These are phyloP conservation scores for Eudemis profundana DNA, from an alignment of 2,888 invertebrate species.

Conservation along the genomic window DNA sequence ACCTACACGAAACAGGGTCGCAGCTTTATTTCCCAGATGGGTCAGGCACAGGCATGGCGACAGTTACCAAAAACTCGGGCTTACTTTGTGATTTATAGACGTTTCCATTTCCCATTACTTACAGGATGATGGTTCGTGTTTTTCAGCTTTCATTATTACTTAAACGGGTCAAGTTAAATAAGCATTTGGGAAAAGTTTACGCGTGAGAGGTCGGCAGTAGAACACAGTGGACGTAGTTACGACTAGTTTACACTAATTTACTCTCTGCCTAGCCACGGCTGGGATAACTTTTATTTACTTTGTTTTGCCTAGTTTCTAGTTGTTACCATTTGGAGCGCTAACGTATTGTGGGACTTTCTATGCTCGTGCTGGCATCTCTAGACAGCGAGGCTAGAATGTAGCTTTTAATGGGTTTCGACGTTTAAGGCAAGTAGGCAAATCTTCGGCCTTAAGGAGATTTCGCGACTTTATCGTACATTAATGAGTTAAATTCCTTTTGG, in stretches of 20 bases:
- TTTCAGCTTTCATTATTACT: slow-evolving; percentile 14
- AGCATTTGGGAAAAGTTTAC: slow-evolving; percentile 23
- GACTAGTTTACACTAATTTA: slow-evolving; percentile 39
- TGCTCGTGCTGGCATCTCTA: slow-evolving; percentile 23
- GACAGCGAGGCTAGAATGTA: slow-evolving; percentile 27
- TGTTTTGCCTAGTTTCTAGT: slow-evolving; percentile 41
- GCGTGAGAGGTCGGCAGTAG: slow-evolving; percentile 10
- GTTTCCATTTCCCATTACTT: slow-evolving; percentile 28
- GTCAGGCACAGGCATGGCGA: slow-evolving; percentile 25
- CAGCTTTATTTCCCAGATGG: slow-evolving; percentile 43
- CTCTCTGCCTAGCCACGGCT: slow-evolving; percentile 25
- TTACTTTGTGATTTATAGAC: slow-evolving; percentile 40
- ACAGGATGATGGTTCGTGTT: slow-evolving; percentile 25
- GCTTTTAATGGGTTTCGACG: slow-evolving; percentile 32
- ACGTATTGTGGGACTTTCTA: slow-evolving; percentile 39
- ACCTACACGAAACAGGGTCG: slow-evolving; percentile 25
- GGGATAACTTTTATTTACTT: slow-evolving; percentile 42
- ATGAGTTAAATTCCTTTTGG: too few relatives aligned
- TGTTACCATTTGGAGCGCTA: slow-evolving; percentile 34
- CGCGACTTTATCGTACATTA: background rate
- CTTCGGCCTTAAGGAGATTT: background rate
- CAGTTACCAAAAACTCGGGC: slow-evolving; percentile 37
- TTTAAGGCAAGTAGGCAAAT: slow-evolving; percentile 23
- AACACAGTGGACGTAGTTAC: slow-evolving; percentile 26
- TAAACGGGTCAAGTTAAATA: slow-evolving; percentile 17